These are phyloP conservation scores for Danio choprae DNA, from an alignment of 2,797 vertebrate species.

Conservation along the genomic window DNA sequence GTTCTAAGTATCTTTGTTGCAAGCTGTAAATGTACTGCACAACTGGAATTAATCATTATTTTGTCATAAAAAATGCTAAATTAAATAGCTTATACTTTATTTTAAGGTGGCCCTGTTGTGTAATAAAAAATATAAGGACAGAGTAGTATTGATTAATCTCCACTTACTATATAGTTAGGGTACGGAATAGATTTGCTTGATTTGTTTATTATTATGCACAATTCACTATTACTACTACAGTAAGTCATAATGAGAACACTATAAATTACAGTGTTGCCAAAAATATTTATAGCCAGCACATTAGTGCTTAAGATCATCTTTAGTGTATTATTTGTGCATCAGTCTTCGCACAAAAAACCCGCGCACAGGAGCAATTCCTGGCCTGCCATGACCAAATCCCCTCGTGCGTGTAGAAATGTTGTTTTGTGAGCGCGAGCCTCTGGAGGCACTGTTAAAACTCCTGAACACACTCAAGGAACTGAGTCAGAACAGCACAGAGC, in stretches of 20 bases:
- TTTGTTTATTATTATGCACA: too few relatives aligned
- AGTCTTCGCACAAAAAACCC: slow-evolving; percentile 5
- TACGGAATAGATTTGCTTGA: too few relatives aligned
- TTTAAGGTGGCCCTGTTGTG: too few relatives aligned
- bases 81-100: not conserved
- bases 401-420: slow-evolving; percentile 17
- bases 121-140: too few relatives aligned
- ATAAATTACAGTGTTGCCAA: too few relatives aligned
- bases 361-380: not conserved
- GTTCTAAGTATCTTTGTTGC: not conserved
- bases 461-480: slow-evolving; percentile 63
- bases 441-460: slow-evolving; percentile 28
- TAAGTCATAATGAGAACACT: too few relatives aligned
- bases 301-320: slow-evolving; percentile 31
- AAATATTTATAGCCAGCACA: not conserved
- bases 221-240: too few relatives aligned
- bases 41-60: not conserved
- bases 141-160: too few relatives aligned
- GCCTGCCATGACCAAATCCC: slow-evolving; percentile 33
- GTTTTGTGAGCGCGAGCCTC: slow-evolving; percentile 3
- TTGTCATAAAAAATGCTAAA: not conserved
- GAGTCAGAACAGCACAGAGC: slow-evolving; percentile 20
- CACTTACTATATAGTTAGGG: too few relatives aligned
- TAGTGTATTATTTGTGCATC: slow-evolving; percentile 45
- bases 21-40: not conserved